phyloP scores from a whole-genome alignment of 2,113 vertebrate species.

The Taxidea taxus region DNA sequence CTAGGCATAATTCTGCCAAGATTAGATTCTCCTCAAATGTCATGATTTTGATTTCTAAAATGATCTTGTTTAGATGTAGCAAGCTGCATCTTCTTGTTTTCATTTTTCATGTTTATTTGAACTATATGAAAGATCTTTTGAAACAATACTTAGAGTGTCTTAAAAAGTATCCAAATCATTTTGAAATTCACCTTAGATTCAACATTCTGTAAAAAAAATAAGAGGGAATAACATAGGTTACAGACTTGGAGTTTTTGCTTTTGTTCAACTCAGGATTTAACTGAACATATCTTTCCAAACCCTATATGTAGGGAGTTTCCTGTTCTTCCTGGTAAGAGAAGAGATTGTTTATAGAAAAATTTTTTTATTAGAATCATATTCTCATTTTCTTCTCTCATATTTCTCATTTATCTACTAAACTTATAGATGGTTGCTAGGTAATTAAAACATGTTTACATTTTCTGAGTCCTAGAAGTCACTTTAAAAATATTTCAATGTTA shows the following conservation, averaged over 20 bases:
- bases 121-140: background rate
- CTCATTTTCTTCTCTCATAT: background rate
- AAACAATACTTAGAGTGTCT: background rate
- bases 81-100: background rate
- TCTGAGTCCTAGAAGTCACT: background rate
- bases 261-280: background rate
- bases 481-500: slow-evolving; percentile 38
- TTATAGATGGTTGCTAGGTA: background rate
- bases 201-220: slow-evolving; percentile 4
- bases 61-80: background rate
- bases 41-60: slow-evolving; percentile 46
- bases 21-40: slow-evolving; percentile 2
- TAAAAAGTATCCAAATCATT: background rate
- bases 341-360: background rate
- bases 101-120: slow-evolving; percentile 5
- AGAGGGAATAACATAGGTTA: background rate
- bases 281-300: background rate
- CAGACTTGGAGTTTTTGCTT: background rate
- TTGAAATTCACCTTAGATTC: slow-evolving; percentile 15
- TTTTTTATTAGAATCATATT: background rate
- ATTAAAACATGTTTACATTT: slow-evolving; percentile 27
- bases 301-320: background rate
- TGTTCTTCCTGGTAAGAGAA: background rate
- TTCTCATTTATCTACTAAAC: background rate
- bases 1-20: slow-evolving; percentile 26